phyloP scores from a whole-genome alignment of 2,797 vertebrate genomes.

The Pachyuromys duprasi region DNA sequence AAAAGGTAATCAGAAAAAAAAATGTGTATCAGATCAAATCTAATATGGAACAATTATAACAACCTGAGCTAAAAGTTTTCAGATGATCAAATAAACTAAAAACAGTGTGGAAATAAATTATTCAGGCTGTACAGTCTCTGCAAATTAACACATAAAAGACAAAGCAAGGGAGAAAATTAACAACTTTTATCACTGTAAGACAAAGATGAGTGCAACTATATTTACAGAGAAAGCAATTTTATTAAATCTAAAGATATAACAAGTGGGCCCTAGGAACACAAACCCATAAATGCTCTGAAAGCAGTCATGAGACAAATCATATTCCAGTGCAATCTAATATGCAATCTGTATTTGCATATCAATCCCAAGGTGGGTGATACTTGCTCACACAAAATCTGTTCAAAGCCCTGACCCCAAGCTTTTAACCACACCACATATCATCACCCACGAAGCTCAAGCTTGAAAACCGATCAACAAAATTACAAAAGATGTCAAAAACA shows the following conservation, averaged over 20 bases:
- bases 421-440: not conserved
- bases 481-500: not conserved
- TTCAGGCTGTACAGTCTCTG: not conserved
- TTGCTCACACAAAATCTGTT: slow-evolving; percentile 56
- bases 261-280: not conserved
- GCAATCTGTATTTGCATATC: slow-evolving; percentile 21
- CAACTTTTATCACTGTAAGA: slow-evolving; percentile 40
- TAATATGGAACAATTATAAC: slow-evolving; percentile 33
- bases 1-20: slow-evolving; percentile 42
- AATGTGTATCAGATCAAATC: slow-evolving; percentile 3
- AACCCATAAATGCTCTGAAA: slow-evolving; percentile 47
- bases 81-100: slow-evolving; percentile 50
- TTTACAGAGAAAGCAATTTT: slow-evolving; percentile 28
- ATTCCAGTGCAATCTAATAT: slow-evolving; percentile 23
- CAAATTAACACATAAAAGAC: slow-evolving; percentile 20
- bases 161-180: slow-evolving; percentile 3
- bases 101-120: not conserved
- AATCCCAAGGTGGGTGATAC: not conserved
- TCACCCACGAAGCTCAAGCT: not conserved
- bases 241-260: slow-evolving; percentile 38
- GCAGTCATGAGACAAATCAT: slow-evolving; percentile 45
- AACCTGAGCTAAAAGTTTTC: slow-evolving; percentile 43
- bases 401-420: not conserved
- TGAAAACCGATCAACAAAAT: not conserved
- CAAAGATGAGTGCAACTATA: slow-evolving; percentile 1